Evolutionary conservation across 1,140 invertebrate species (phyloP).

Genomic region (Meteorus sp.): DNA sequence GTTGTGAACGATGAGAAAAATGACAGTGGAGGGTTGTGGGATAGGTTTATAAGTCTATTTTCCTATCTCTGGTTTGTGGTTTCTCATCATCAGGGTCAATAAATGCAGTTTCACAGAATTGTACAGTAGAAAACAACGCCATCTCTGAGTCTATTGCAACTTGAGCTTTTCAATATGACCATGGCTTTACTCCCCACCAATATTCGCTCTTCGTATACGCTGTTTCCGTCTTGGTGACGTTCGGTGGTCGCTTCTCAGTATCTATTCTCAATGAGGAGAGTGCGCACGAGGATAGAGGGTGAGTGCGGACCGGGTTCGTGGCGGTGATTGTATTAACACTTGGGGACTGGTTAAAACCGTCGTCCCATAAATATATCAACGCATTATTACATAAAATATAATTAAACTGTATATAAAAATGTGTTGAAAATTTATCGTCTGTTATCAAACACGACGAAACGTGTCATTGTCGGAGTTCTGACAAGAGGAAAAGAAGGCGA

Average conservation of each 20-base stretch:
- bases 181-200: slow-evolving; percentile 16
- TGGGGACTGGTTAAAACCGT: slow-evolving; percentile 22
- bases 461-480: too few relatives aligned
- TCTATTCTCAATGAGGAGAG: slow-evolving; percentile 36
- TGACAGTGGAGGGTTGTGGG: neutral
- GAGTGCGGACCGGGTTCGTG: slow-evolving; percentile 34
- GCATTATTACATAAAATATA: too few relatives aligned
- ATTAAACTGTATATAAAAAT: too few relatives aligned
- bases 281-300: slow-evolving; percentile 32
- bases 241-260: slow-evolving; percentile 14
- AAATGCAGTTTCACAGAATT: slow-evolving; percentile 7
- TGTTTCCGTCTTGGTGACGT: slow-evolving; percentile 3
- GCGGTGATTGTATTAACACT: slow-evolving; percentile 32
- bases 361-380: too few relatives aligned
- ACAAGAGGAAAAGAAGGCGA: too few relatives aligned
- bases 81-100: slow-evolving; percentile 15
- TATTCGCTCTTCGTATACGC: slow-evolving; percentile 6
- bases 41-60: neutral
- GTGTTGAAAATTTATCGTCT: too few relatives aligned
- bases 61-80: too few relatives aligned
- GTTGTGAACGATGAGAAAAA: neutral
- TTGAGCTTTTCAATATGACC: neutral
- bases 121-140: neutral
- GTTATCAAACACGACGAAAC: too few relatives aligned
- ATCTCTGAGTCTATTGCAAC: neutral